Conservation (phyloP, 1,140 invertebrate genomes). For the Pentalonia nigronervosa region DNA sequence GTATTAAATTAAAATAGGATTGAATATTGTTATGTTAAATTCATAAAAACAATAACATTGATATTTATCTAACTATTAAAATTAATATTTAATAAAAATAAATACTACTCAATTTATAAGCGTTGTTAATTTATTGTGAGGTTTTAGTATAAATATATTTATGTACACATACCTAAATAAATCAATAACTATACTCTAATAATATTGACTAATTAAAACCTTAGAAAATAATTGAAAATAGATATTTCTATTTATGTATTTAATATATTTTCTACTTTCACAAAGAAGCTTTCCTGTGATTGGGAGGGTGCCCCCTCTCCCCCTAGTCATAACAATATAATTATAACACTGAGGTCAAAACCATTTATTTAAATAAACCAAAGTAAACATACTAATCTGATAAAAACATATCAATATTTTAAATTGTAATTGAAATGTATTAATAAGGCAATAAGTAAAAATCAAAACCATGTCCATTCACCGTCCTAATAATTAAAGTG, state of each 20-base stretch:
- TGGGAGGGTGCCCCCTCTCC: no score
- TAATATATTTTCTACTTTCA: conserved; percentile 7
- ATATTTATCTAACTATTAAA: neutral
- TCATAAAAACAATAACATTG: neutral
- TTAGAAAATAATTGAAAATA: neutral
- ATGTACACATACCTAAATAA: neutral
- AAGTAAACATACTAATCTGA: neutral
- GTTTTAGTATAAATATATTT: neutral
- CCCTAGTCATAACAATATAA: neutral
- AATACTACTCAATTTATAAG: neutral
- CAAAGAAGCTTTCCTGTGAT: neutral
- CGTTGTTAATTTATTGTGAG: no score
- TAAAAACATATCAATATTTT: neutral
- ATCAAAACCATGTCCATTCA: neutral
- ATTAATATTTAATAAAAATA: no score
- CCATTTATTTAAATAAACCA: neutral
- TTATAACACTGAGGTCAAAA: neutral
- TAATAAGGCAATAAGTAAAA: neutral
- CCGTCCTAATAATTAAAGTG: neutral
- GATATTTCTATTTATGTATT: neutral
- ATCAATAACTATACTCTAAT: neutral
- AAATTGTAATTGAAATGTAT: neutral
- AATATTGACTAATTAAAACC: neutral
- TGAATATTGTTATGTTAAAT: neutral
- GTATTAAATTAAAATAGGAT: neutral